Base-by-base conservation (phyloP, 35 echinoderm and acorn worm genomes). In the Acanthaster planci region DNA sequence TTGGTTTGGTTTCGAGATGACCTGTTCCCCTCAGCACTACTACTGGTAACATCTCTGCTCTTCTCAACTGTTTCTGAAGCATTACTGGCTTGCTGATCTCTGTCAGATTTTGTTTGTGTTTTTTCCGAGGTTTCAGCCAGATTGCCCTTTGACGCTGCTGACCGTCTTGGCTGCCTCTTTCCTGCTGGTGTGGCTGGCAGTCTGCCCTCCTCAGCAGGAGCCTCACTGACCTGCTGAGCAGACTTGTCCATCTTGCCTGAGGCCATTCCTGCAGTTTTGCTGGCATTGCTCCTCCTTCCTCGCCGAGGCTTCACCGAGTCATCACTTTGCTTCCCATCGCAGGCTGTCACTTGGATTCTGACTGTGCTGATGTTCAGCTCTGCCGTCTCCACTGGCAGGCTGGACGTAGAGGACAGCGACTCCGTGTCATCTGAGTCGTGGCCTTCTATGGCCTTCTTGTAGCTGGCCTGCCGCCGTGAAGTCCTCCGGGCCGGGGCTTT, bases 361-460 rank as follows among this genome's bases (percentile, higher is more conserved):
- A 36, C 22, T 31, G 30, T 14, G 26, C 29, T 72, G 21, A 19
- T 26, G 0, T 19, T 27, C 22, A 34, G 64, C 2, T 72, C 53
- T 36, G 18, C 81, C 21, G 38, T 38, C 7, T 38, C 53, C 53
- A 32, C 55, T 81, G 51, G 40, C 31, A 81, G 29, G 29, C 79
- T 81, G 30, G 40, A 32, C 16, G 79, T 81, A 14, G 29, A 52
- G 0, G 77, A 79, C 79, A 82, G 21, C 12, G 81, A 52, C 51
- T 81, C 81, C 12, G 81, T 81, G 51, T 81, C 81, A 83, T 83
- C 81, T 34, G 51, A 38, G 37, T 83, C 81, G 0, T 22, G 19
- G 1, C 16, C 52, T 1, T 83, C 37, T 10, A 36, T 53, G 18
- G 52, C 29, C 18, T 57, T 83, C n/a, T 27, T 40, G 30, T 60